A percentile compares a stretch with the other conserved stretches of the same genome.
Conservation (phyloP, 2,113 vertebrate genomes). For the Dendrocopos noguchii region DNA sequence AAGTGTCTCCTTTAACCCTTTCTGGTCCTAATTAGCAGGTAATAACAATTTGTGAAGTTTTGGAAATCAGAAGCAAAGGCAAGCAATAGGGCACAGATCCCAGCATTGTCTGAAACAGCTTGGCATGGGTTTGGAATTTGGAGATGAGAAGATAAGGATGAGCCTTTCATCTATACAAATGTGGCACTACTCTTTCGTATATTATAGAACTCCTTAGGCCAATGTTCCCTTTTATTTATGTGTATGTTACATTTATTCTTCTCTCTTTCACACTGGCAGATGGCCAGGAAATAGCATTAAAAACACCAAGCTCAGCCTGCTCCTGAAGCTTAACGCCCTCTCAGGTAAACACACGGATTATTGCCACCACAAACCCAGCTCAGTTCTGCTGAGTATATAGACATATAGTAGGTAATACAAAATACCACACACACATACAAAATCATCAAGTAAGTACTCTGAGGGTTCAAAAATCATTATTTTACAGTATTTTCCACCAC, state of each 20-base stretch:
- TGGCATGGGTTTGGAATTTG: not conserved
- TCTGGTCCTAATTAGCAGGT: not conserved
- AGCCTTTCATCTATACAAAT: not conserved
- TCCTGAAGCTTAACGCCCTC: not conserved
- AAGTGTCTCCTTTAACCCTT: not conserved
- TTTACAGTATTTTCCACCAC: not conserved
- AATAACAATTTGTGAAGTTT: not conserved
- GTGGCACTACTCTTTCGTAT: not conserved
- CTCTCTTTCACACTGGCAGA: not conserved
- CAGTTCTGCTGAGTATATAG: not conserved
- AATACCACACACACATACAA: not conserved
- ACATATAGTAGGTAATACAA: not conserved
- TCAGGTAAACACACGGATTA: not conserved
- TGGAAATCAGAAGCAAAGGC: not conserved
- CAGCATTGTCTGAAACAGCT: not conserved
- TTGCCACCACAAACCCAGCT: not conserved
- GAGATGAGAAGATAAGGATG: not conserved
- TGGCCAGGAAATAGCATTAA: not conserved
- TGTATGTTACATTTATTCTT: not conserved
- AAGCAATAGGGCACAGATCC: fast-evolving
- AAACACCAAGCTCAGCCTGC: not conserved
- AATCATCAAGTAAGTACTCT: not conserved
- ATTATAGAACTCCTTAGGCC: not conserved
- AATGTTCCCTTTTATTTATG: not conserved
- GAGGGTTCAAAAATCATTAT: not conserved